Evolutionary conservation across 2,888 invertebrate genomes (phyloP).

Genomic region (Sussaba pulchella): DNA sequence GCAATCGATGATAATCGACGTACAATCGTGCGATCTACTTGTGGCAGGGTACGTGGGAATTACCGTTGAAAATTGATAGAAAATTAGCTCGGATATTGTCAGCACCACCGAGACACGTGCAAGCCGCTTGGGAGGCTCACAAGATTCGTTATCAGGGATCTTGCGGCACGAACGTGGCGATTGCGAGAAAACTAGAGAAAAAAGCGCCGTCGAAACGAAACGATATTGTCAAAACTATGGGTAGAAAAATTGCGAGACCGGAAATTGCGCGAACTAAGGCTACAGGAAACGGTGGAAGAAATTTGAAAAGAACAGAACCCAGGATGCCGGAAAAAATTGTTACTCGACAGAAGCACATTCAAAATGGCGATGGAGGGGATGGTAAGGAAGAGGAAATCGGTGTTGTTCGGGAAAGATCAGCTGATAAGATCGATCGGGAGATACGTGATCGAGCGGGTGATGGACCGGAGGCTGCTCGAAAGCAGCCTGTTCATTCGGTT

Average conservation of each 20-base stretch:
- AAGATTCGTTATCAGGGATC: slow-evolving; percentile 45
- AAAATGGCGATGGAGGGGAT: not conserved
- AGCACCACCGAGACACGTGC: slow-evolving; percentile 67
- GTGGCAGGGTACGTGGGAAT: slow-evolving; percentile 73
- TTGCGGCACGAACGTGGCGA: slow-evolving; percentile 17
- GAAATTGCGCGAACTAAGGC: not conserved
- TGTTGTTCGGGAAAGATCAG: not conserved
- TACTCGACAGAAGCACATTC: not conserved
- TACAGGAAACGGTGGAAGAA: not conserved
- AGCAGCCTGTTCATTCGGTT: not conserved
- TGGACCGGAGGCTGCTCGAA: not conserved
- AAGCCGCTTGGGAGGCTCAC: slow-evolving; percentile 71
- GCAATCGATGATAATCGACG: too few relatives aligned
- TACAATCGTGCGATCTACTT: slow-evolving; percentile 11
- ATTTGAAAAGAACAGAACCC: not conserved
- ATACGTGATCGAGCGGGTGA: not conserved
- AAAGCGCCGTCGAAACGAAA: slow-evolving; percentile 30
- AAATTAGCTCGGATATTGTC: slow-evolving; percentile 73
- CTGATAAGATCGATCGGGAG: not conserved
- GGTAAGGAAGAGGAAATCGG: not conserved
- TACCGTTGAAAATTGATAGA: slow-evolving; percentile 74
- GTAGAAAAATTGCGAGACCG: not conserved
- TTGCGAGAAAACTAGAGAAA: slow-evolving; percentile 19
- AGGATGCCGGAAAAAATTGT: not conserved
- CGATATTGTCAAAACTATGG: slow-evolving; percentile 8